Evolutionary conservation across 2,797 vertebrate genomes (phyloP).

Genomic region (Sus cebifrons): DNA sequence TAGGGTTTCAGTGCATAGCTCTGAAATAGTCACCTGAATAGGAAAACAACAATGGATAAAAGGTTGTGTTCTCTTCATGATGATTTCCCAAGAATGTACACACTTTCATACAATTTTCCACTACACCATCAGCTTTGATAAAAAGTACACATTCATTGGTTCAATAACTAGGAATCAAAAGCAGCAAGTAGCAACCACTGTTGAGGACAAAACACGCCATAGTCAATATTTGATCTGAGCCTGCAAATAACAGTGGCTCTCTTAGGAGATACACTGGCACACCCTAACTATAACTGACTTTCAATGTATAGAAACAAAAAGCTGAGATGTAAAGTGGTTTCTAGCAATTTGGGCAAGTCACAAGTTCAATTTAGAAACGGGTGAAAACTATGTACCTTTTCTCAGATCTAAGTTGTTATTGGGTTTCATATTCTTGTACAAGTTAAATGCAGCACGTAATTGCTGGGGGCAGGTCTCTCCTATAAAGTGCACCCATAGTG

Average conservation of each 20-base stretch:
- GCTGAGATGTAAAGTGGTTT: not conserved
- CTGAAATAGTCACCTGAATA: not conserved
- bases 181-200: not conserved
- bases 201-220: not conserved
- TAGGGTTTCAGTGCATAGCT: not conserved
- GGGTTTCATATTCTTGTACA: constrained; percentile 15
- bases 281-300: not conserved
- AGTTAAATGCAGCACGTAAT: constrained; percentile 2
- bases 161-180: not conserved
- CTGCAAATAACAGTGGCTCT: not conserved
- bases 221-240: not conserved
- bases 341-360: not conserved
- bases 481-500: not conserved
- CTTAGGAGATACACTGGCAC: not conserved
- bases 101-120: not conserved
- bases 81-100: not conserved
- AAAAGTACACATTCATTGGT: not conserved
- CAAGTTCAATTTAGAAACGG: not conserved
- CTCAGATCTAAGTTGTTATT: not conserved
- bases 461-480: not conserved
- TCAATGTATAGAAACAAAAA: not conserved
- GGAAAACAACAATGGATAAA: not conserved
- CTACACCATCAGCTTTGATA: not conserved
- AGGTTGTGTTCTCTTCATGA: not conserved
- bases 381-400: not conserved